phyloP scores from a whole-genome alignment of 2,888 invertebrate genomes.

The Platerodrilus igneus region DNA sequence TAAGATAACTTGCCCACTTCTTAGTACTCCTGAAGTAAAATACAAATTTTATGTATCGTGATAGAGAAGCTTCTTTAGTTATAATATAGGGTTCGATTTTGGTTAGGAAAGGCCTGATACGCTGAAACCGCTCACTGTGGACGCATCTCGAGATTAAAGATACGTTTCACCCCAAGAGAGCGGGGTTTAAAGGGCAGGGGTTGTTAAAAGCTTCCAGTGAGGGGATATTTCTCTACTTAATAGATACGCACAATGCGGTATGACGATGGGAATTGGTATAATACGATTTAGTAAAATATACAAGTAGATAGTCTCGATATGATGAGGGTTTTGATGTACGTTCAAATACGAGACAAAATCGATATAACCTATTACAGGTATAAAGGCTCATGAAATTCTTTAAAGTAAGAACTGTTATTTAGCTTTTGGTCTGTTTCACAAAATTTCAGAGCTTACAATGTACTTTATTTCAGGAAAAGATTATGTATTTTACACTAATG shows the following conservation, averaged over 20 bases:
- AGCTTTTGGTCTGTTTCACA: too few species aligned
- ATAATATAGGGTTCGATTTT: constrained; percentile 13
- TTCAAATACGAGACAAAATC: too few species aligned
- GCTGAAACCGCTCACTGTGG: constrained; percentile 21
- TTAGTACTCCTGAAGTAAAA: constrained; percentile 12
- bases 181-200: constrained; percentile 30
- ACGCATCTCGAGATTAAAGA: constrained; percentile 32
- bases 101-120: constrained; percentile 15
- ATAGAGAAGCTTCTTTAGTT: constrained; percentile 5
- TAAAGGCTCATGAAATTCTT: too few species aligned
- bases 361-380: too few species aligned
- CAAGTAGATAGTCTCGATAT: constrained; percentile 14
- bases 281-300: constrained; percentile 29
- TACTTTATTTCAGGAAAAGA: too few species aligned
- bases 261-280: constrained; percentile 32
- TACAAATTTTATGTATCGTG: constrained; percentile 13
- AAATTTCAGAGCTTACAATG: too few species aligned
- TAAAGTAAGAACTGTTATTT: too few species aligned
- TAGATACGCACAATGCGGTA: constrained; percentile 28
- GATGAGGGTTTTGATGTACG: too few species aligned
- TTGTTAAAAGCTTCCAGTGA: constrained; percentile 29
- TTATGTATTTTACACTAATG: too few species aligned
- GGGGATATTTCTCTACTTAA: constrained; percentile 26
- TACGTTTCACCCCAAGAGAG: constrained; percentile 27
- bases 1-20: constrained; percentile 15